Evolutionary conservation across 2,888 invertebrate genomes (phyloP).

Genomic region (Mythimna vitellina): DNA sequence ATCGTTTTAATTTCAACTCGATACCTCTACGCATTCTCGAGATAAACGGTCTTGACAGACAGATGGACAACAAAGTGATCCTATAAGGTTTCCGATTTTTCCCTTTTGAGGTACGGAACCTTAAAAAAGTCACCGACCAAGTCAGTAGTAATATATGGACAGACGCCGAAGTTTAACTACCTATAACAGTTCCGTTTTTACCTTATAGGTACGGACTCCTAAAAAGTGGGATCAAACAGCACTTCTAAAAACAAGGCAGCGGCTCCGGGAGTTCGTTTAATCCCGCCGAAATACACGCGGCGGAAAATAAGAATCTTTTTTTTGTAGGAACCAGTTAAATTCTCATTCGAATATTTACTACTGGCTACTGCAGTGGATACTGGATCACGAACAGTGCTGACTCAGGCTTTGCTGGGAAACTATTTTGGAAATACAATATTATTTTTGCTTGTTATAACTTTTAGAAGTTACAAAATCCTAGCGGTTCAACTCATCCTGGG

Average conservation of each 20-base stretch:
- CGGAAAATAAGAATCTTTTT: constrained; percentile 34
- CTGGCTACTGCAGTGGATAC: background rate
- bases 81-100: too few species aligned
- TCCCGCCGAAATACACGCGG: constrained; percentile 35
- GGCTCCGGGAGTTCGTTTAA: constrained; percentile 29
- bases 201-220: background rate
- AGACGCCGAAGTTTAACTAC: background rate
- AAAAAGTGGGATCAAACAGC: constrained; percentile 9
- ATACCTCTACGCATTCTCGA: too few species aligned
- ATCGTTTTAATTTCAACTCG: too few species aligned
- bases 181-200: background rate
- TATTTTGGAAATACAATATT: background rate
- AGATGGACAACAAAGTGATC: too few species aligned
- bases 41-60: too few species aligned
- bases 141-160: background rate
- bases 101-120: too few species aligned
- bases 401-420: background rate
- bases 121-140: too few species aligned
- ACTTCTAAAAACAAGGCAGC: constrained; percentile 20
- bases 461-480: background rate
- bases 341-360: constrained; percentile 26
- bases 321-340: constrained; percentile 32
- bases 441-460: background rate
- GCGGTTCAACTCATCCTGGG: background rate
- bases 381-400: background rate